Conservation (phyloP, 2,888 invertebrate species). For the Brachypalpus laphriformis region DNA sequence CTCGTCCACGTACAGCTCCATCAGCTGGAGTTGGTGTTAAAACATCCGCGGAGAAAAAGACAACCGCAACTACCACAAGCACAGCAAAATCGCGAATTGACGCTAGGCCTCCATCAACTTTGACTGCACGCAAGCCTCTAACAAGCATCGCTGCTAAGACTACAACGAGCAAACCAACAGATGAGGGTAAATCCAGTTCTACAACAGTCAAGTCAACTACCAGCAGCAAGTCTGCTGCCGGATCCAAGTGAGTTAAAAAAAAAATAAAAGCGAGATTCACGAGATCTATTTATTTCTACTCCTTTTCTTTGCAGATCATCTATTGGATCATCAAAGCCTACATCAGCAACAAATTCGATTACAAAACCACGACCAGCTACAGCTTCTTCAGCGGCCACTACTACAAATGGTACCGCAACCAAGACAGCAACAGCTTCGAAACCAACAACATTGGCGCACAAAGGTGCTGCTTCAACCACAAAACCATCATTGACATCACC, state of each 20-base stretch:
- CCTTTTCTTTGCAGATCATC: constrained; percentile 33
- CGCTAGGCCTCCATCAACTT: constrained; percentile 47
- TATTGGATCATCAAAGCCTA: constrained; percentile 35
- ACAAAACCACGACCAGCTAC: constrained; percentile 68
- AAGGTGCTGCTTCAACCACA: constrained; percentile 68
- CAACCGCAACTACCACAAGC: constrained; percentile 49
- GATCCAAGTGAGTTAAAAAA: constrained; percentile 61
- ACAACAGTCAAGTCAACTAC: constrained; percentile 47
- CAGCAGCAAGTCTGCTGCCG: constrained; percentile 45
- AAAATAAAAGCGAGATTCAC: no score
- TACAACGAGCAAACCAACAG: constrained; percentile 46
- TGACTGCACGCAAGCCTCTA: constrained; percentile 55
- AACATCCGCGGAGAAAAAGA: constrained; percentile 48
- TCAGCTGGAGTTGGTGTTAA: constrained; percentile 9
- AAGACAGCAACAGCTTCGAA: constrained; percentile 61
- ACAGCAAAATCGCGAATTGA: constrained; percentile 69
- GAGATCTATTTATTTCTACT: no score
- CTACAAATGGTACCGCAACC: constrained; percentile 51
- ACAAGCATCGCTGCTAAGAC: constrained; percentile 50
- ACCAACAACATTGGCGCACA: constrained; percentile 61
- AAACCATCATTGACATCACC: constrained; percentile 79
- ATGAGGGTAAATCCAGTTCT: constrained; percentile 51
- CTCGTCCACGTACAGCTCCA: constrained; percentile 64
- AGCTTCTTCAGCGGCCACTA: constrained; percentile 57
- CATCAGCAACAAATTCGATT: constrained; percentile 43